Percentiles rank a stretch among this genome's conserved stretches.
These are phyloP conservation scores for Drosophila paulistorum DNA, from an alignment of 1,140 invertebrate species.

Conservation along the genomic window DNA sequence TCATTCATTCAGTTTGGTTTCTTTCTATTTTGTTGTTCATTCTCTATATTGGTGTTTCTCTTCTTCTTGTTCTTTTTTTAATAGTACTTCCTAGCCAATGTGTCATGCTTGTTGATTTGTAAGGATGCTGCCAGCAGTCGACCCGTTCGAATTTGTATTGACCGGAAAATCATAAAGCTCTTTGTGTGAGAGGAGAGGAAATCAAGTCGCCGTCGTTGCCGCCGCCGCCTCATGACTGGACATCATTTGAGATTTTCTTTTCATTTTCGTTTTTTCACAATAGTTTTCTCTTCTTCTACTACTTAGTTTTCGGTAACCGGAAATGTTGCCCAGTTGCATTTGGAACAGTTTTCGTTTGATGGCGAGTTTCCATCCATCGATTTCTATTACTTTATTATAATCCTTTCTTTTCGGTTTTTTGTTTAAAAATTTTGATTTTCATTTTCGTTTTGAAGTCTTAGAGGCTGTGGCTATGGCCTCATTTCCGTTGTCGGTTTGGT, in stretches of 20 bases:
- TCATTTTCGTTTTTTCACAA: conserved; percentile 3
- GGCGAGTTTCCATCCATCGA: conserved; percentile 60
- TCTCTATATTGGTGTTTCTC: not conserved
- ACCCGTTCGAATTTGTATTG: conserved; percentile 67
- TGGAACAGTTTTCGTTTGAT: conserved; percentile 24
- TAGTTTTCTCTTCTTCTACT: conserved; percentile 13
- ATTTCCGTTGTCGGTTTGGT: conserved; percentile 60
- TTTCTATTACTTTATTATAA: conserved; percentile 68
- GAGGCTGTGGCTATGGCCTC: not conserved
- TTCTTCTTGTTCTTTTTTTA: conserved; percentile 43
- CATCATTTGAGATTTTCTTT: conserved; percentile 22
- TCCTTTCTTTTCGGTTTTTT: conserved; percentile 43
- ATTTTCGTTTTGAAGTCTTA: conserved; percentile 35
- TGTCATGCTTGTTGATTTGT: conserved; percentile 80
- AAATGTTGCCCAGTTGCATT: conserved; percentile 67
- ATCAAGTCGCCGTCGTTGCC: conserved; percentile 51
- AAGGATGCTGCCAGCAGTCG: conserved; percentile 60
- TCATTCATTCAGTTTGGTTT: conserved; percentile 3
- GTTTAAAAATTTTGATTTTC: conserved; percentile 19
- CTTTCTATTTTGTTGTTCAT: conserved; percentile 2
- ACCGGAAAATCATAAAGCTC: conserved; percentile 80
- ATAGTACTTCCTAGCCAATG: conserved; percentile 66
- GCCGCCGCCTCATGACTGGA: conserved; percentile 63
- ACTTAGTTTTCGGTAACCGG: conserved; percentile 38
- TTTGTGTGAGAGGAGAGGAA: conserved; percentile 64